Percentiles rank a stretch among this genome's conserved stretches.
These are phyloP conservation scores for Sclerurus mexicanus DNA, from an alignment of 2,113 vertebrate genomes.

Conservation along the genomic window DNA sequence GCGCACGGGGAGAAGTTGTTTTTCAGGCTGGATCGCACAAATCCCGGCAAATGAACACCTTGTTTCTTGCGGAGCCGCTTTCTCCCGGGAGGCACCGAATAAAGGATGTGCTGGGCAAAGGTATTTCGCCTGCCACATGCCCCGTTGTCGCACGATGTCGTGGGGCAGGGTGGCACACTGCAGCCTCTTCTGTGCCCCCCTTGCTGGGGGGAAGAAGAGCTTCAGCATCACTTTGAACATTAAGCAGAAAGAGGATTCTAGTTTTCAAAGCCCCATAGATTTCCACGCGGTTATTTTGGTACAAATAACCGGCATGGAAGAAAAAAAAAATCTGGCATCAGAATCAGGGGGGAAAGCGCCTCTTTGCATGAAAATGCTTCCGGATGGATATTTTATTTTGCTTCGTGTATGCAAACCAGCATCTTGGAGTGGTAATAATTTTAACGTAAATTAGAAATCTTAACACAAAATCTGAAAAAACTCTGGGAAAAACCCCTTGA, in stretches of 20 bases:
- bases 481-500: neutral
- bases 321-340: neutral
- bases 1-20: neutral
- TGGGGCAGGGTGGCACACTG: neutral
- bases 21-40: neutral
- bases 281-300: neutral
- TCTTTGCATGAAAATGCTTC: neutral
- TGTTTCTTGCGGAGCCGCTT: neutral
- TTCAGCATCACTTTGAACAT: fast-evolving
- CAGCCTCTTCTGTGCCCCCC: fast-evolving
- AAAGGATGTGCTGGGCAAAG: fast-evolving
- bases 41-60: neutral
- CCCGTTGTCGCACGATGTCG: fast-evolving
- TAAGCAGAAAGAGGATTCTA: fast-evolving
- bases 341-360: fast-evolving
- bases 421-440: neutral
- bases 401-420: neutral
- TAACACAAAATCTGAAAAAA: neutral
- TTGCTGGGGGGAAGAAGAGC: no score
- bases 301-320: neutral
- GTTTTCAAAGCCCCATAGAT: fast-evolving
- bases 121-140: fast-evolving
- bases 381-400: neutral
- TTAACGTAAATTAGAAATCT: neutral
- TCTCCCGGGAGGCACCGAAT: neutral